A percentile compares a stretch with the other conserved stretches of the same genome.
phyloP scores from a whole-genome alignment of 2,888 invertebrate species.

The Chesias legatella region DNA sequence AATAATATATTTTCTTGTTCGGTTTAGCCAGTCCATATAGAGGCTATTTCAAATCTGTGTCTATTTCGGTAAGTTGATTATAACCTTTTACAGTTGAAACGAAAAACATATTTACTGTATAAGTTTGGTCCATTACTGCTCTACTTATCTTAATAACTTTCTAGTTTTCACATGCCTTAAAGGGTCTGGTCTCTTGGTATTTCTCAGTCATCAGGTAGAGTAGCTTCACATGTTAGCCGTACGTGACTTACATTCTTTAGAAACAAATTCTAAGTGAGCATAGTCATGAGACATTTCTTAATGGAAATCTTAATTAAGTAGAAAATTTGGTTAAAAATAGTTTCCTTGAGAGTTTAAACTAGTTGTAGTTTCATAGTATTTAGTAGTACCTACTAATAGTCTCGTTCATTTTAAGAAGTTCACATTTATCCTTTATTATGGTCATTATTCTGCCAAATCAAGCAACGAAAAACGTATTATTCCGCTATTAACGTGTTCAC shows the following conservation, averaged over 20 bases:
- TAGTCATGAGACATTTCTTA: conserved; percentile 39
- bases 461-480: too few species aligned
- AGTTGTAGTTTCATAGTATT: too few species aligned
- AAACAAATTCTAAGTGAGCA: conserved; percentile 45
- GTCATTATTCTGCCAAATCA: too few species aligned
- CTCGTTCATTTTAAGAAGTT: conserved; percentile 49
- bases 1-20: conserved; percentile 32
- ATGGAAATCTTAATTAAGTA: conserved; percentile 59
- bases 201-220: conserved; percentile 29
- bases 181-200: conserved; percentile 20
- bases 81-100: conserved; percentile 9
- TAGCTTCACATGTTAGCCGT: conserved; percentile 34
- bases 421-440: too few species aligned
- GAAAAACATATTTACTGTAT: conserved; percentile 7
- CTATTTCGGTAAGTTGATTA: conserved; percentile 15
- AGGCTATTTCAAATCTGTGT: conserved; percentile 22
- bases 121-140: conserved; percentile 2
- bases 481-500: too few species aligned
- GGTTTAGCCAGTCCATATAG: conserved; percentile 27
- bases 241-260: conserved; percentile 45
- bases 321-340: conserved; percentile 50
- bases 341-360: conserved; percentile 42
- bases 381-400: too few species aligned
- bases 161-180: conserved; percentile 6
- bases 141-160: conserved; percentile 1